Evolutionary conservation across 2,113 vertebrate genomes (phyloP).

Genomic region (Oncorhynchus masou): DNA sequence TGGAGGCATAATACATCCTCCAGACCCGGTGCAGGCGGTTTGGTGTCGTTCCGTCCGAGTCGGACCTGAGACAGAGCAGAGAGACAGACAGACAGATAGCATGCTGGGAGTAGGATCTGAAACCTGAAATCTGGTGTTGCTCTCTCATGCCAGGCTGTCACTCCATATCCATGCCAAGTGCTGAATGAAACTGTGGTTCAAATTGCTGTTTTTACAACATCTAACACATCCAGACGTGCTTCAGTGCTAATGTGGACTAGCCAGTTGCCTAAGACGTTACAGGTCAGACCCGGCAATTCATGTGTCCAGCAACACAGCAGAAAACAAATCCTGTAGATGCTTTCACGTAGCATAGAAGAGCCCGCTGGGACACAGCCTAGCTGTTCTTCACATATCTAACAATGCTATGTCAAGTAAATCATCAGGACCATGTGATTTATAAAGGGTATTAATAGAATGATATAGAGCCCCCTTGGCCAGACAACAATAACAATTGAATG

Average conservation of each 20-base stretch:
- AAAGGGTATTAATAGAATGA: too few relatives aligned
- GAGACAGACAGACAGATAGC: constrained; percentile 27
- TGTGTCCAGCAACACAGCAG: constrained; percentile 12
- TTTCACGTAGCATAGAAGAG: constrained; percentile 28
- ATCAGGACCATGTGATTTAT: background rate
- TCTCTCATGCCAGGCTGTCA: background rate
- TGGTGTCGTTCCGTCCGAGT: constrained; percentile 63
- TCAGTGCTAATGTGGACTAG: background rate
- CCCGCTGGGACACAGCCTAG: constrained; percentile 15
- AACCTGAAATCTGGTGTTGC: background rate
- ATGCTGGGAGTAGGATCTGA: background rate
- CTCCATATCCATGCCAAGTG: constrained; percentile 22
- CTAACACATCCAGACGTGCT: constrained; percentile 10
- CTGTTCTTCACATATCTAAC: constrained; percentile 7
- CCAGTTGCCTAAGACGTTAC: background rate
- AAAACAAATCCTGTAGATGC: constrained; percentile 30
- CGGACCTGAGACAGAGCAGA: constrained; percentile 66
- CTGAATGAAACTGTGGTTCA: constrained; percentile 51
- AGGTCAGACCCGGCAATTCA: constrained; percentile 27
- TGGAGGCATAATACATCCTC: constrained; percentile 75
- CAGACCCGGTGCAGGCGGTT: constrained; percentile 67
- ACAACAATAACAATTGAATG: background rate
- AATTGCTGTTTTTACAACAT: background rate
- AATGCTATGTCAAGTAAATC: too few relatives aligned
- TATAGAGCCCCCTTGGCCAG: background rate